Evolutionary conservation across 2,113 vertebrate species (phyloP), one percentile per base, ranked within the genome.

Genomic region (Leucoraja erinaceus): DNA sequence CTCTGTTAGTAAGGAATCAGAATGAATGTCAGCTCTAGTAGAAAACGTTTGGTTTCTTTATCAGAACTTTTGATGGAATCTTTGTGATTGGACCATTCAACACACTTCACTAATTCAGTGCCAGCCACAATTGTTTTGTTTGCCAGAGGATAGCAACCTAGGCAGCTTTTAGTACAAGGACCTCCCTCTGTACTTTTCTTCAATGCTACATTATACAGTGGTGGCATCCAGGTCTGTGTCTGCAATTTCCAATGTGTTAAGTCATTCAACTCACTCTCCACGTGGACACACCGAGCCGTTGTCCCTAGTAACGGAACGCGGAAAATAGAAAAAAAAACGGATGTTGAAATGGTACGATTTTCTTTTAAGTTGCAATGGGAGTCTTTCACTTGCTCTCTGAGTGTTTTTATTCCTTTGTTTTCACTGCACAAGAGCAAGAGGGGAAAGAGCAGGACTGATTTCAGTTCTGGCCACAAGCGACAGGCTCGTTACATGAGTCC

Each of bases 381-480:
- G 59, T 61, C 59, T 31, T 88, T 66, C 28, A 63, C 20, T 63
- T 63, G 59, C 83, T 63, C 10, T 18, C 83, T 88, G 83, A 59
- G 59, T 88, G 59, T 31, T 88, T 88, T 88, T 20, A 72, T 72
- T 61, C 16, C 83, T 63, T 88, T 61, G 83, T 86, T 86, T 88
- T n/a, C 25, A 12, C 83, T 88, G 25, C 59, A 31, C n/a, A 63
- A 66, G 28, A 88, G 59, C 59, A 88, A 88, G 59, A 66, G 59
- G 59, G n/a, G 12, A 88, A n/a, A 16, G 56, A 88, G 31, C 59
- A 88, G 59, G 11, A 63, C 12, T 18, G 83, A 88, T 31, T 63
- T n/a, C 28, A 63, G 1, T 63, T 88, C 14, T 66, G 83, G 59
- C 20, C 28, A 14, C 63, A 63, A 31, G 28, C 12, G 1, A 63